These are phyloP conservation scores for Dicrurus megarhynchus DNA, from an alignment of 2,113 vertebrate species.

Conservation along the genomic window DNA sequence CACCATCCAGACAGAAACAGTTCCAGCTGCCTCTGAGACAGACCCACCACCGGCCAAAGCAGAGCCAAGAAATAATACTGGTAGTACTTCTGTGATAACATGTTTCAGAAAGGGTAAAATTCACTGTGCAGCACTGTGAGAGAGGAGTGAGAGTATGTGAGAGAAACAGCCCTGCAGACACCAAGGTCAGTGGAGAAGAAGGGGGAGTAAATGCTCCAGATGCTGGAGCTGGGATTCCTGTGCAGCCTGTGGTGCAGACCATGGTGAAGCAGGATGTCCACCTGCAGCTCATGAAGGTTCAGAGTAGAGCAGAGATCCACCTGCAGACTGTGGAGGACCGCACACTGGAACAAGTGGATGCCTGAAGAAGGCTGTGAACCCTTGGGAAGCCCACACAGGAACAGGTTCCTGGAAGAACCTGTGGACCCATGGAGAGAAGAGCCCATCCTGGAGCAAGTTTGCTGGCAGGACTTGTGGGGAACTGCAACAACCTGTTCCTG, in stretches of 20 bases:
- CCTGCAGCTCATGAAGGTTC: not conserved
- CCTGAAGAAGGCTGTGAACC: not conserved
- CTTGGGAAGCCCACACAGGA: not conserved
- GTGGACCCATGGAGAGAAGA: not conserved
- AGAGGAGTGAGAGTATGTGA: not conserved
- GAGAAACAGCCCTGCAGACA: not conserved
- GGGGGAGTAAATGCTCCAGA: not conserved
- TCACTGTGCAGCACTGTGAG: not conserved
- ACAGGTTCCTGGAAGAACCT: not conserved
- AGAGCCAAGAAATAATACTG: not conserved
- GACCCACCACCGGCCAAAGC: accelerated
- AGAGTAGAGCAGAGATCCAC: not conserved
- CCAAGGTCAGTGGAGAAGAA: not conserved
- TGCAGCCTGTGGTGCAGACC: not conserved
- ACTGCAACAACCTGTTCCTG: not conserved
- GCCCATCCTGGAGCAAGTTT: accelerated
- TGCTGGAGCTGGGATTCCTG: not conserved
- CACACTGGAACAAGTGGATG: accelerated
- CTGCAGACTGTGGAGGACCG: not conserved
- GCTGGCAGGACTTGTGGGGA: not conserved
- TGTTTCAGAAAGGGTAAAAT: not conserved
- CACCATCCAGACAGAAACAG: not conserved
- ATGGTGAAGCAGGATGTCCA: too few species aligned
- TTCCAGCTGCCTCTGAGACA: not conserved
- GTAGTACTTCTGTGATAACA: not conserved